A percentile compares a stretch with the other conserved stretches of the same genome.
Evolutionary conservation across 2,888 invertebrate species (phyloP).

Genomic region (Zygogramma bicolorata): DNA sequence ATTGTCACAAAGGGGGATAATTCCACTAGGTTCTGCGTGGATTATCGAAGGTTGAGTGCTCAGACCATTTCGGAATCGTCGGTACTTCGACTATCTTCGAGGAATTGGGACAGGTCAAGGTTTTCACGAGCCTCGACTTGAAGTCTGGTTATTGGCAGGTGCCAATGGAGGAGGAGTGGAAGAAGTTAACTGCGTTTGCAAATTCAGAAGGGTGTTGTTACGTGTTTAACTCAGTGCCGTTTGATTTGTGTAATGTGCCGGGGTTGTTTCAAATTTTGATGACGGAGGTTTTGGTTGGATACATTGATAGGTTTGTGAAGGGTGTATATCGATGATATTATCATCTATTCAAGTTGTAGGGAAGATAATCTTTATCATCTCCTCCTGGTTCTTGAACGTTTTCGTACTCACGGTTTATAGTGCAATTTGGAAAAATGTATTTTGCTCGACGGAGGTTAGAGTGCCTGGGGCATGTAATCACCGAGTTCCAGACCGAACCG

Average conservation of each 20-base stretch:
- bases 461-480: too few relatives aligned
- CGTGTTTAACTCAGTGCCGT: constrained; percentile 27
- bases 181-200: constrained; percentile 21
- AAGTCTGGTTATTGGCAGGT: constrained; percentile 25
- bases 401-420: too few relatives aligned
- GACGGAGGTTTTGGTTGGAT: constrained; percentile 12
- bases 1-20: not conserved
- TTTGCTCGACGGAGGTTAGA: too few relatives aligned
- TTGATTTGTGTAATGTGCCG: constrained; percentile 24
- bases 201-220: constrained; percentile 20
- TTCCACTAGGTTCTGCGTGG: not conserved
- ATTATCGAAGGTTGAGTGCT: not conserved
- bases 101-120: constrained; percentile 18
- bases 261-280: constrained; percentile 19
- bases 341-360: constrained; percentile 41
- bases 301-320: constrained; percentile 29
- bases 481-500: too few relatives aligned
- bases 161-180: not conserved
- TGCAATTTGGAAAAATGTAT: too few relatives aligned
- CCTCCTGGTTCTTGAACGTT: too few relatives aligned
- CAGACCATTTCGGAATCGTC: not conserved
- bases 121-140: constrained; percentile 24
- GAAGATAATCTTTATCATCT: too few relatives aligned
- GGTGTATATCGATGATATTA: constrained; percentile 55
- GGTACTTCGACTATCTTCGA: constrained; percentile 1